Base-by-base conservation (phyloP, 2,797 vertebrate species). In the Paedocypris micromegethes region DNA sequence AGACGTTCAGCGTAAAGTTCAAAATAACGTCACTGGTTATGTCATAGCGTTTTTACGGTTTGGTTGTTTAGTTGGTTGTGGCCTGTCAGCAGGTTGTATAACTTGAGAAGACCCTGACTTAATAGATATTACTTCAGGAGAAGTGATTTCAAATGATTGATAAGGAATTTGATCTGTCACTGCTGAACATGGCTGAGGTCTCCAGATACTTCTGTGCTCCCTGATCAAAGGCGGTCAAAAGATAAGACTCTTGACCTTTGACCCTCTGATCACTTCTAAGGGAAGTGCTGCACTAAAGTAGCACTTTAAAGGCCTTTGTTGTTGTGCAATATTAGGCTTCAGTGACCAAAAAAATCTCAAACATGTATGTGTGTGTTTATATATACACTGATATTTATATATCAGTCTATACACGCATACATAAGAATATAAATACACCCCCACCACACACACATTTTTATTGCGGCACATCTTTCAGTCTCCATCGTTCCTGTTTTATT, bases 221-320 rank as follows among this genome's bases (percentile, higher is more conserved):
- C 40, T 75, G 74, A 73, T 73, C 57, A 75, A 75, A 73, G 67
- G 55, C 9, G 0, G 23, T 44, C 51, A 70, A 72, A 72, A 70
- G 75, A 76, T 76, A 75, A 74, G 66, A 57, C 58, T 58, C 56
- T 60, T 48, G 71, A 77, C 73, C 75, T 77, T 77, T 74, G 71
- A 61, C 68, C 68, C 63, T 23, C 23, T 69, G 58, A 74, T 66
- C 64, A 70, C 75, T 64, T 66, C 57, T 47, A 23, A 41, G 74
- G 71, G 71, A 75, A 75, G 73, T 69, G 61, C 51, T 42, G 54
- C 55, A 37, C 61, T 61, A 39, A 70, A 67, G 48, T 58, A 69
- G 56, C 54, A 61, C 65, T 65, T 63, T 44, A 70, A 38, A 68
- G 56, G 9, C 56, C 43, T 61, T 75, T 59, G 63, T 64, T 58